Evolutionary conservation across 2,113 vertebrate species (phyloP).

Genomic region (Xyrauchen texanus): DNA sequence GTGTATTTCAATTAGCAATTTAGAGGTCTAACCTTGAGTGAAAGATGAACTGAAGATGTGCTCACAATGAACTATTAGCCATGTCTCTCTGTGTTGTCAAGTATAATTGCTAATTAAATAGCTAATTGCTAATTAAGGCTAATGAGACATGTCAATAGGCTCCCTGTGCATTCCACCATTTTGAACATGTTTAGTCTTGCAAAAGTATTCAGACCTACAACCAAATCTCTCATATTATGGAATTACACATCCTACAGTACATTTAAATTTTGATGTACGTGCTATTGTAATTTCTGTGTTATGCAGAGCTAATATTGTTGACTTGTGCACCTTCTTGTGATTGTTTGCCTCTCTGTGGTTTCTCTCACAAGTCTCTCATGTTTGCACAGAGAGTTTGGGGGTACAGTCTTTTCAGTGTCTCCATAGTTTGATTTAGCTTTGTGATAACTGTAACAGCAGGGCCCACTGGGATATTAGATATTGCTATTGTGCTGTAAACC

Average conservation of each 20-base stretch:
- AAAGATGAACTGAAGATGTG: neutral
- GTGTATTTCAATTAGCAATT: neutral
- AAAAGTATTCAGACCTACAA: neutral
- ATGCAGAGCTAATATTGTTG: neutral
- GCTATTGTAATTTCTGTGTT: neutral
- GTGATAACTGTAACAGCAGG: neutral
- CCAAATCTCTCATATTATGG: neutral
- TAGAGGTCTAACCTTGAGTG: slow-evolving; percentile 1
- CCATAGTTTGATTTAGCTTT: neutral
- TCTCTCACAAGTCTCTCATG: no score
- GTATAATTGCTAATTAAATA: slow-evolving; percentile 32
- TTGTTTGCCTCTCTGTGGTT: neutral
- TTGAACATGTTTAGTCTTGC: neutral
- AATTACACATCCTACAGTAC: neutral
- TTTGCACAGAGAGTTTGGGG: neutral
- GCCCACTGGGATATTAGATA: neutral
- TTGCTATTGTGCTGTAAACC: neutral
- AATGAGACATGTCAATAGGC: slow-evolving; percentile 34
- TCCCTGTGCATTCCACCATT: neutral
- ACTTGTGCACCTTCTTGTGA: neutral
- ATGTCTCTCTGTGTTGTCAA: slow-evolving; percentile 3
- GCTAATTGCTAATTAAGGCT: slow-evolving; percentile 38
- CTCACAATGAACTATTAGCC: slow-evolving; percentile 40
- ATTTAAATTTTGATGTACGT: neutral
- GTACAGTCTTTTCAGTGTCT: neutral